These are phyloP conservation scores for Megatriorchis doriae DNA, from an alignment of 2,113 vertebrate species.

Conservation along the genomic window DNA sequence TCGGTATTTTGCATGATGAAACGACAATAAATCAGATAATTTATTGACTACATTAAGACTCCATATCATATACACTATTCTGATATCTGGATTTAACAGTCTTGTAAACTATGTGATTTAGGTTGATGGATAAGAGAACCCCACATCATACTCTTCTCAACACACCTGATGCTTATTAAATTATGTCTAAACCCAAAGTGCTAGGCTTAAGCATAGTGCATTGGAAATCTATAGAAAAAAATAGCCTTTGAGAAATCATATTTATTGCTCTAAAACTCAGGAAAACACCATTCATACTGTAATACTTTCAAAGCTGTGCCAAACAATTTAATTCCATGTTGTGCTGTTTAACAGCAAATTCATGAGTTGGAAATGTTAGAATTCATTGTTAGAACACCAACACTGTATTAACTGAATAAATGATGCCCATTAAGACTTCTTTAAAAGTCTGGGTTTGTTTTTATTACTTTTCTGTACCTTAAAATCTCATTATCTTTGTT, in stretches of 20 bases:
- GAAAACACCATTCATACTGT: neutral
- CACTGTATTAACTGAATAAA: neutral
- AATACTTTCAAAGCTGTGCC: neutral
- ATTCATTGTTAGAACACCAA: neutral
- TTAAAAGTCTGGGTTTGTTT: neutral
- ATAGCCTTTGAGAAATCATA: neutral
- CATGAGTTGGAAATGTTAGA: neutral
- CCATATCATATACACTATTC: neutral
- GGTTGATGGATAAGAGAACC: neutral
- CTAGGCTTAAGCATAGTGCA: neutral
- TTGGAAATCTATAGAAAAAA: neutral
- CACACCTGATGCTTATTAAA: neutral
- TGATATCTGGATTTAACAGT: neutral
- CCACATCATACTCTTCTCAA: neutral
- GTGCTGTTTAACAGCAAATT: neutral
- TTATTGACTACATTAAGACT: neutral
- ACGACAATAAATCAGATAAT: slow-evolving; percentile 41
- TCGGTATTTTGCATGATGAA: slow-evolving; percentile 33
- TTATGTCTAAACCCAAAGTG: neutral
- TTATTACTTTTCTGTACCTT: neutral
- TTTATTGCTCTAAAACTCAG: neutral
- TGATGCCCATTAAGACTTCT: neutral
- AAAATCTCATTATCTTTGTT: neutral
- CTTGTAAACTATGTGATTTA: neutral
- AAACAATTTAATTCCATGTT: neutral